Base-by-base conservation (phyloP, 2,113 vertebrate genomes). In the Pterocles orientalis region DNA sequence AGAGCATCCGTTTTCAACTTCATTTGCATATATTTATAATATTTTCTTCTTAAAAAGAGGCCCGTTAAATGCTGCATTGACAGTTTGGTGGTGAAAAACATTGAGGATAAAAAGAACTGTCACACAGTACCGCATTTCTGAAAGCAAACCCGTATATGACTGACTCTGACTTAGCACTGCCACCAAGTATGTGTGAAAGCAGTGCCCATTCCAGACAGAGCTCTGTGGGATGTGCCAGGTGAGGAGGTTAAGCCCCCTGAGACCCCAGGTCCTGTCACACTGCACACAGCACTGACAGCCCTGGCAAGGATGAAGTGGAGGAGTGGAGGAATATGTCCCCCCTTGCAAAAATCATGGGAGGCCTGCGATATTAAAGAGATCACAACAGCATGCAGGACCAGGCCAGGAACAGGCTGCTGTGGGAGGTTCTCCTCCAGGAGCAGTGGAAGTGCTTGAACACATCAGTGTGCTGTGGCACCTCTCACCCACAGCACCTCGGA, bases 401-500 rank as follows among this genome's bases (percentile, higher is more conserved):
- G 12, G 12, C 41, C 28, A 66, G 65, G 5, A 58, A 51, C 39
- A 53, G 10, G 14, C 36, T 53, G 50, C 4, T n/a, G 33, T 68
- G 45, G 28, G 60, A 87, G 54, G 19, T 28, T 60, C 53, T 41
- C 26, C 41, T 61, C 13, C 60, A 57, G 47, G 60, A 73, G 51
- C 57, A 56, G 3, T 41, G 56, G 48, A 36, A 45, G 23, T 24
- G 47, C 56, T 79, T 2, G 3, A 53, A 69, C 3, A 58, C 12
- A 20, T 43, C 50, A 21, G n/a, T 33, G 5, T 39, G 61, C 21
- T 56, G 68, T 24, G 82, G 56, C 31, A 36, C 51, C n/a, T 54
- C 3, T 4, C 31, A 64, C 18, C 33, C 41, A 26, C 1, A 1
- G 34, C 18, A 68, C 23, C 41, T 48, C 3, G 0, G 26, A 17